phyloP scores from a whole-genome alignment of 2,888 invertebrate species.

The Hypomecis punctinalis region DNA sequence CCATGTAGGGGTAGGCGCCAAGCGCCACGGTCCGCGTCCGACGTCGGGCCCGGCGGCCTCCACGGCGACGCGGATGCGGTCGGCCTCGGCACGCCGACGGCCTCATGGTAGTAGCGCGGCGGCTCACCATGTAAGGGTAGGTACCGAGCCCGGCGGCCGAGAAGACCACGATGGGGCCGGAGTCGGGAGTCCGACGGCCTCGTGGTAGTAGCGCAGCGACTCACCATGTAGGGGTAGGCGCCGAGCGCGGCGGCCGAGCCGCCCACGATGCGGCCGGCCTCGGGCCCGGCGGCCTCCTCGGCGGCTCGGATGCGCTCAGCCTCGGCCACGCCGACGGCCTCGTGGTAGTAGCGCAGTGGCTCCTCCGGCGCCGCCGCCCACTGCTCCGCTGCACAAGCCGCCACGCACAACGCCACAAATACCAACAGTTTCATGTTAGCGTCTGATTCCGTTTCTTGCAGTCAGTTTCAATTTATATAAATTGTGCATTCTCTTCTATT shows the following conservation, averaged over 20 bases:
- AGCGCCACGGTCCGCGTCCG: too few species aligned
- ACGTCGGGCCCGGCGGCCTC: too few species aligned
- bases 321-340: slow-evolving; percentile 42
- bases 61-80: too few species aligned
- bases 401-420: neutral
- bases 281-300: slow-evolving; percentile 28
- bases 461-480: neutral
- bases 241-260: slow-evolving; percentile 38
- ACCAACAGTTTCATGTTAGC: neutral
- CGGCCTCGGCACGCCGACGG: too few species aligned
- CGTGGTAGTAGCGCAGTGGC: slow-evolving; percentile 44
- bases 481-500: too few species aligned
- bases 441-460: neutral
- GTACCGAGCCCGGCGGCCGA: too few species aligned
- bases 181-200: too few species aligned
- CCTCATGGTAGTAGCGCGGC: too few species aligned
- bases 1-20: too few species aligned
- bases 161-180: too few species aligned
- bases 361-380: neutral
- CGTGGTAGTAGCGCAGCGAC: too few species aligned
- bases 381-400: neutral
- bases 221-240: slow-evolving; percentile 42
- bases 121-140: too few species aligned
- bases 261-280: slow-evolving; percentile 41
- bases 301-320: slow-evolving; percentile 46